phyloP scores from a whole-genome alignment of 2,797 vertebrate genomes.

The Diceros bicornis region DNA sequence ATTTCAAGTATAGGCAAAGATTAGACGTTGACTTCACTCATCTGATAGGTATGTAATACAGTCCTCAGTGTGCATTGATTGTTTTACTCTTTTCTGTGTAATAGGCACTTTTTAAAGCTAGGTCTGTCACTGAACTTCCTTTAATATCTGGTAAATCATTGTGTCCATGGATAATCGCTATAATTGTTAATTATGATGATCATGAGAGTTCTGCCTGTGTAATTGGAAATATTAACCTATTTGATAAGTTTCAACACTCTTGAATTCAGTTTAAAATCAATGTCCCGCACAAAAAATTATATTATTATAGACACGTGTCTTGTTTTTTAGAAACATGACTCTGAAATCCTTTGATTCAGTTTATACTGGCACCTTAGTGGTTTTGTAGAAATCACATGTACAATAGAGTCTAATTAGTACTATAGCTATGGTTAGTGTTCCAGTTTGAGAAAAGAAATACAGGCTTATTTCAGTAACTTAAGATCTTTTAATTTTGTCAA shows the following conservation, averaged over 20 bases:
- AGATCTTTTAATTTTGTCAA: background rate
- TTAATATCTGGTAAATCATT: slow-evolving; percentile 34
- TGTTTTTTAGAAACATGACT: slow-evolving; percentile 15
- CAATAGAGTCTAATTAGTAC: background rate
- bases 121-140: background rate
- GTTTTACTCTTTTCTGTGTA: background rate
- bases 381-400: background rate
- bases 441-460: slow-evolving; percentile 40
- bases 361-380: background rate
- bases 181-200: slow-evolving; percentile 47
- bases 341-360: slow-evolving; percentile 16
- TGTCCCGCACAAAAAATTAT: background rate
- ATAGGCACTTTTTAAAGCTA: slow-evolving; percentile 18
- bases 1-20: slow-evolving; percentile 96
- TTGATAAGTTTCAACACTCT: background rate
- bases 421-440: background rate
- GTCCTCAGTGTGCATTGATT: background rate
- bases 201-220: background rate
- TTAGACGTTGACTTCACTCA: slow-evolving; percentile 96
- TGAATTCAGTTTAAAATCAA: background rate
- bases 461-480: slow-evolving; percentile 12
- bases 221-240: background rate
- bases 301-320: background rate
- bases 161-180: background rate
- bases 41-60: slow-evolving; percentile 93